Base-by-base conservation (phyloP, 2,797 vertebrate species). In the Graptemys geographica region DNA sequence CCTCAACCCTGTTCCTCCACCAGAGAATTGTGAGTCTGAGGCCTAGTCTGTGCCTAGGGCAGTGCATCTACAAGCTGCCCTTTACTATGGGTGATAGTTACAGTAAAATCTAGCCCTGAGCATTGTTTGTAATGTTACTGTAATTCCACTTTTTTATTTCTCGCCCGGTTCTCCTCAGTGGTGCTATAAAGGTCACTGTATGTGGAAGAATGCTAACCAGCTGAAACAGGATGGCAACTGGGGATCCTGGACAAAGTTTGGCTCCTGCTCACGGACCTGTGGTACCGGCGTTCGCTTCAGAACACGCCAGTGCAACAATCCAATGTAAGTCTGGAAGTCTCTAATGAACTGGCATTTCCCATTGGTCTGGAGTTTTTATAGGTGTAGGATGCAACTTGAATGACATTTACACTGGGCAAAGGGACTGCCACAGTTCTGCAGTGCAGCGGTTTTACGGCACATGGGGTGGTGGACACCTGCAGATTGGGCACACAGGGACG, bases 161-260 rank as follows among this genome's bases (percentile, higher is more conserved):
- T n/a, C 53, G 47, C 53, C 84, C 1, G 0, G 0, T 78, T 57
- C 92, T 62, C 87, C 83, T 62, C 93, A 99, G 99, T 99, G 99
- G 99, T 99, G 99, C 98, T 99, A 99, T 87, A 99, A 99, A 98
- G 99, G 99, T 96, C 99, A 99, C 95, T 99, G 99, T 98, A 99
- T 99, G 99, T 99, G 99, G 99, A 99, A 99, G 94, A 99, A 99
- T 23, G 98, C 98, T 3, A 99, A 99, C 90, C 99, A 99, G 98
- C 98, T 99, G 93, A 99, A 99, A 95, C 99, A 99, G 96, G 99
- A 99, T 7, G 99, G 99, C 3, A 98, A 97, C 83, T 99, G 99
- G 99, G 98, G 99, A 62, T 96, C 99, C 13, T 99, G 99, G 99
- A 99, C 98, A 78, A 99, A 99, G 96, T 99, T 98, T 5, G 99